phyloP scores from a whole-genome alignment of 2,113 vertebrate species.

The Chaenogobius annularis region DNA sequence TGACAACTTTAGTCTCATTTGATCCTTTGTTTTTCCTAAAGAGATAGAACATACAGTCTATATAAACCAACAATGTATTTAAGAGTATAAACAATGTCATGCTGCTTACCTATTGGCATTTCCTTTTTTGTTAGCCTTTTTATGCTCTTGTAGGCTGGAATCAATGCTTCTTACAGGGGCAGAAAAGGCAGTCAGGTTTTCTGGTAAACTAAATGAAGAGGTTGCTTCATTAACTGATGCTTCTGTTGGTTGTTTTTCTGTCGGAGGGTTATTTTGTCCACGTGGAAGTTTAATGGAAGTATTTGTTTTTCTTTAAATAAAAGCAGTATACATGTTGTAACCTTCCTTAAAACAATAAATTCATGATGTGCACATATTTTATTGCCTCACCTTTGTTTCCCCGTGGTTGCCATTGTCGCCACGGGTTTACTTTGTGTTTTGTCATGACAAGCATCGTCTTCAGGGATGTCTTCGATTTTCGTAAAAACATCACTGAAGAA shows the following conservation, averaged over 20 bases:
- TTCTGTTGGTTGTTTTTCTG: not conserved
- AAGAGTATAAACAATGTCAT: not conserved
- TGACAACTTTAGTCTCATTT: conserved; percentile 19
- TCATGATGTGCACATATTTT: too few species aligned
- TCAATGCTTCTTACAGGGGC: not conserved
- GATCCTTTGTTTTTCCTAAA: not conserved
- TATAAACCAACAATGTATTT: not conserved
- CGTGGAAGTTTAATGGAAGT: conserved; percentile 51
- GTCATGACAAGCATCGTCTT: too few species aligned
- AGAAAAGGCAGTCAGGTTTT: not conserved
- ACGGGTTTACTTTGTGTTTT: too few species aligned
- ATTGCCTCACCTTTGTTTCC: too few species aligned
- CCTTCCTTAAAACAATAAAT: not conserved
- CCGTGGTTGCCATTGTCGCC: too few species aligned
- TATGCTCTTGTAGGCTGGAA: not conserved
- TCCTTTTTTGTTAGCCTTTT: not conserved
- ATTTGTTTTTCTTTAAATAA: conserved; percentile 56
- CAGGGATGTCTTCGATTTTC: too few species aligned
- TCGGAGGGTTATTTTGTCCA: conserved; percentile 53
- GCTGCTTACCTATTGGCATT: not conserved
- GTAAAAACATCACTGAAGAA: too few species aligned
- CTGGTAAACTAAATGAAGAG: not conserved
- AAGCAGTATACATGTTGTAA: too few species aligned
- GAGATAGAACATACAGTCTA: not conserved
- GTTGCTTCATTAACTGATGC: not conserved